Base-by-base conservation (phyloP, 2,797 vertebrate species). In the Mus spretus region DNA sequence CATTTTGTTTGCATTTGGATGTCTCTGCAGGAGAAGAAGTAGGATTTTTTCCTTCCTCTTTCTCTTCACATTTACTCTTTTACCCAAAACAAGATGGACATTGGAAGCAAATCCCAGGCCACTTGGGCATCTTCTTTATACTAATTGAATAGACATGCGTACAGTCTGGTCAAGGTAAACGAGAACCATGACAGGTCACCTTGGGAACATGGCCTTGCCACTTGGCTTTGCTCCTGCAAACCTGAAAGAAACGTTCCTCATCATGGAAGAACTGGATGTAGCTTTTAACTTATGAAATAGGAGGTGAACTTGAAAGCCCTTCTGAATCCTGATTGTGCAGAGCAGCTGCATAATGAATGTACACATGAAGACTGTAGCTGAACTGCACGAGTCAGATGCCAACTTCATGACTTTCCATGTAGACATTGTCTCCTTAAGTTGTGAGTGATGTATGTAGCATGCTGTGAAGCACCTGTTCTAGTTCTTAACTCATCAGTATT, bases 401-500 rank as follows among this genome's bases (percentile, higher is more conserved):
- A 98, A 97, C 98, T 98, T 96, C 91, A 97, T 97, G 97, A 98
- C 96, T 97, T 98, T 98, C 97, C 96, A 94, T 90, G 82, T 95
- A 97, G 97, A 94, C 92, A 92, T 97, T 89, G 97, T 98, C 98
- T 95, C 97, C 97, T 95, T 55, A 57, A 97, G 95, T 98, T 98
- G 97, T 98, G 98, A 98, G 98, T 98, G 93, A 97, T 98, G 98
- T 98, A 98, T 98, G 98, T 98, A 98, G 98, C 98, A 98, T 98
- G 98, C 98, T 98, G 98, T 98, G 98, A 98, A 97, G 98, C n/a
- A 96, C 98, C 98, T 97, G 90, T 97, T 98, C 97, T 98, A 97
- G 97, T 97, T 98, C 98, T 96, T 98, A 97, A 98, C 98, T 98
- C 98, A 98, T 98, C 99, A 99, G 98, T 99, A 98, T 98, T 99